phyloP scores from a whole-genome alignment of 1,140 invertebrate species.

The Drosophila repleta region DNA sequence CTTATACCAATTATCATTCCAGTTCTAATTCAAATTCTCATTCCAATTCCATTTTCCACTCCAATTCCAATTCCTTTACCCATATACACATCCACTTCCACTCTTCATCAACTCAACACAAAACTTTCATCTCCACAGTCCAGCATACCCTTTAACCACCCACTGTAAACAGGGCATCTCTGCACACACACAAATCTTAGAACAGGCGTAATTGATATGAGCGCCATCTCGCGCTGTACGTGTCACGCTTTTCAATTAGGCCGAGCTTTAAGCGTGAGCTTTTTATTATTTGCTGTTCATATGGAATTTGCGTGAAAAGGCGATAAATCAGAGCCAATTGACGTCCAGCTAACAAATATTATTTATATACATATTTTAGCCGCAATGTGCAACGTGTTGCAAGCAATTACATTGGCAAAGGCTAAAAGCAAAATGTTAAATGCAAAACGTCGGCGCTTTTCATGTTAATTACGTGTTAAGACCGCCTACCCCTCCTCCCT shows the following conservation, averaged over 20 bases:
- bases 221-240: conserved; percentile 40
- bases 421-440: conserved; percentile 30
- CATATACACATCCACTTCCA: too few relatives aligned
- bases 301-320: conserved; percentile 3
- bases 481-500: neutral
- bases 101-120: too few relatives aligned
- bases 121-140: neutral
- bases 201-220: conserved; percentile 34
- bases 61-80: too few relatives aligned
- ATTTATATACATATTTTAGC: neutral
- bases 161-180: conserved; percentile 7
- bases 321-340: conserved; percentile 2
- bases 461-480: conserved; percentile 62
- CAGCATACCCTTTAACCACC: neutral
- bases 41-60: too few relatives aligned
- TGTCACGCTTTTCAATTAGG: conserved; percentile 62
- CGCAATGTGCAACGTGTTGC: conserved; percentile 38
- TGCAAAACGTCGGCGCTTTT: conserved; percentile 59
- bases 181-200: conserved; percentile 3
- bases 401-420: conserved; percentile 32
- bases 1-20: too few relatives aligned
- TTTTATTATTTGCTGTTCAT: conserved; percentile 15
- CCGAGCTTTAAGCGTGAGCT: conserved; percentile 12
- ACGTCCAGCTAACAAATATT: neutral
- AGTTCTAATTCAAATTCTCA: too few relatives aligned